phyloP scores from a whole-genome alignment of 2,113 vertebrate species.

The Tetrax tetrax region DNA sequence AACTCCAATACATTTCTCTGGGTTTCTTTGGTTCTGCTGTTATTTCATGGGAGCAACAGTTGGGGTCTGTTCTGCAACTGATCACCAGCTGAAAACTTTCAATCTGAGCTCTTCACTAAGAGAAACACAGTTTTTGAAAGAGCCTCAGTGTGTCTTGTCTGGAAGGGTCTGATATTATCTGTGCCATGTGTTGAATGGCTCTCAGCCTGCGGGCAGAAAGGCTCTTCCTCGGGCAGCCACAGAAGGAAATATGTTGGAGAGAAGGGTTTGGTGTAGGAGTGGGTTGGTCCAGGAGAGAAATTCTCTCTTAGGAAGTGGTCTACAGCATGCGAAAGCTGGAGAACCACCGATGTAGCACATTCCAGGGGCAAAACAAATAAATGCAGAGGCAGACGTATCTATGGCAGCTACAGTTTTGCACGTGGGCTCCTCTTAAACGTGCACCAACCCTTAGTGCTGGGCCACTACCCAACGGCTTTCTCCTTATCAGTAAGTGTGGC shows the following conservation, averaged over 20 bases:
- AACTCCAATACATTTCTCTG: neutral
- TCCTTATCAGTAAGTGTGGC: neutral
- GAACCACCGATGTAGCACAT: constrained; percentile 18
- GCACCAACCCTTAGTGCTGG: neutral
- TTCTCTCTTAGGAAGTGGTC: constrained; percentile 62
- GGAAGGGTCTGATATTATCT: constrained; percentile 15
- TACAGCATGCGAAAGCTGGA: neutral
- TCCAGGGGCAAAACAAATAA: neutral
- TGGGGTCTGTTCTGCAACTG: neutral
- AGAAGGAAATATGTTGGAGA: constrained; percentile 34
- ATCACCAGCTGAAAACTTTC: neutral
- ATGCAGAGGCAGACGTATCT: neutral
- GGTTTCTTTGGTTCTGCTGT: constrained; percentile 2
- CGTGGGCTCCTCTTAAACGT: neutral
- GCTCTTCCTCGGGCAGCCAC: constrained; percentile 59
- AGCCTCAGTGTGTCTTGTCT: neutral
- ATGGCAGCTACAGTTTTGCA: neutral
- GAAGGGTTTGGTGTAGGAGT: constrained; percentile 48
- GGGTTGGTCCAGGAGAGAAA: neutral
- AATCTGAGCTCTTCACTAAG: constrained; percentile 24
- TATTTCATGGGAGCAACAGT: constrained; percentile 14
- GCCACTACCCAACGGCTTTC: neutral
- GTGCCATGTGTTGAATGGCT: constrained; percentile 34
- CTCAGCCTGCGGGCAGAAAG: constrained; percentile 47
- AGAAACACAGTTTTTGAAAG: constrained; percentile 23